Evolutionary conservation across 2,113 vertebrate genomes (phyloP).

Genomic region (Fregata magnificens): DNA sequence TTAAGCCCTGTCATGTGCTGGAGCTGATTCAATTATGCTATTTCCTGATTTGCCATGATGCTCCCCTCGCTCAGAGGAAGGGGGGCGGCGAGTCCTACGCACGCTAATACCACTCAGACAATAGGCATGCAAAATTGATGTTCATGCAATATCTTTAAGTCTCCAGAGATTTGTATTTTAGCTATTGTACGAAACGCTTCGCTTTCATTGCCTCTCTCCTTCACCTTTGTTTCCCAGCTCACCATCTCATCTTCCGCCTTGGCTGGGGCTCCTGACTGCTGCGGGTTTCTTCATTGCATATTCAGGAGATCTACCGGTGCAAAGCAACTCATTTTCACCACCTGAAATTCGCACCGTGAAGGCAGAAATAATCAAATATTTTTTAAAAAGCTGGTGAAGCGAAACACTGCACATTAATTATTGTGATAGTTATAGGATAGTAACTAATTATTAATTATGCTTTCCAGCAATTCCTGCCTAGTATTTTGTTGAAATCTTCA

Average conservation of each 20-base stretch:
- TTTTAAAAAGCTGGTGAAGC: conserved; percentile 44
- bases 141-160: conserved; percentile 45
- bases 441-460: conserved; percentile 60
- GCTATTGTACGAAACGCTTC: background rate
- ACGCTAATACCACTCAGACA: conserved; percentile 16
- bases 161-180: conserved; percentile 35
- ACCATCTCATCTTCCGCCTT: conserved; percentile 17
- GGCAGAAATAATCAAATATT: conserved; percentile 67
- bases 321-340: conserved; percentile 60
- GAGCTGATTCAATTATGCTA: background rate
- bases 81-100: background rate
- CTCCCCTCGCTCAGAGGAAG: background rate
- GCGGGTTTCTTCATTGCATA: conserved; percentile 58
- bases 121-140: conserved; percentile 43
- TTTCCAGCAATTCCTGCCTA: conserved; percentile 14
- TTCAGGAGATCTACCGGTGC: conserved; percentile 54
- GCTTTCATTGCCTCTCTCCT: conserved; percentile 40
- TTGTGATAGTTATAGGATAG: conserved; percentile 46
- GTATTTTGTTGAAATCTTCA: conserved; percentile 7
- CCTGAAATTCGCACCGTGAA: conserved; percentile 26
- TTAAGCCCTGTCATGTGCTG: background rate
- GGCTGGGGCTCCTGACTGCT: conserved; percentile 45
- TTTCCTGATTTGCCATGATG: background rate
- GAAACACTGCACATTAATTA: conserved; percentile 55
- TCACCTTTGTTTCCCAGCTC: conserved; percentile 55